Evolutionary conservation across 37 sponge, comb jelly and placozoan genomes (phyloP).

Genomic region (Agelas oroides): DNA sequence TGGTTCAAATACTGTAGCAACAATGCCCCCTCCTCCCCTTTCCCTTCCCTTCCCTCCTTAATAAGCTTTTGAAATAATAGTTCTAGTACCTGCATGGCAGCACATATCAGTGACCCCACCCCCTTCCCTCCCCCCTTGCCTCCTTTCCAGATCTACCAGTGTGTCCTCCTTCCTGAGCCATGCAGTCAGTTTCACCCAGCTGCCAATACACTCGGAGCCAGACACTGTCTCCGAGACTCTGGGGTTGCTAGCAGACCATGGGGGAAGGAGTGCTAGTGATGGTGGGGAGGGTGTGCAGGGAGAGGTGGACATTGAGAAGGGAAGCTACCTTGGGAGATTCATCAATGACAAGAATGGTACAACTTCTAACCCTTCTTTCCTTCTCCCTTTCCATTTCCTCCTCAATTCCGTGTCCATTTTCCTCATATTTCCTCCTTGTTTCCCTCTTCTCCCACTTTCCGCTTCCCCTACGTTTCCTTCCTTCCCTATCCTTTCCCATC

Average conservation of each 20-base stretch:
- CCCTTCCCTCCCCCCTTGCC: no score
- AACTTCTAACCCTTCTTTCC: no score
- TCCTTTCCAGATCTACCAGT: constrained; percentile 12
- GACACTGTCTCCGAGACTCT: not conserved
- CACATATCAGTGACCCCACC: no score
- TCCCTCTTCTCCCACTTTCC: no score
- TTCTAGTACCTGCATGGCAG: no score
- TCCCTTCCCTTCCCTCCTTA: no score
- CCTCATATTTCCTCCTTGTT: not conserved
- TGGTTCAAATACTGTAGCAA: no score
- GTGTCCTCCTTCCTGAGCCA: constrained; percentile 8
- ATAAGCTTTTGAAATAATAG: no score
- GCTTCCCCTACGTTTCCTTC: no score
- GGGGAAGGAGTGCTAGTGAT: not conserved
- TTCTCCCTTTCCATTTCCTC: no score
- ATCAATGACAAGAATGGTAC: constrained; percentile 32
- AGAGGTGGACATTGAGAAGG: not conserved
- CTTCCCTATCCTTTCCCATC: no score
- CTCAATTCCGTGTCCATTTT: not conserved
- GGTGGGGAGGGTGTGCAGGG: not conserved
- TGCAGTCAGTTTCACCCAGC: not conserved
- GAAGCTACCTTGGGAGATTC: constrained; percentile 60
- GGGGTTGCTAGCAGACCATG: not conserved
- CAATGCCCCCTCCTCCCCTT: no score
- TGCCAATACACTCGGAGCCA: not conserved